These are phyloP conservation scores for Pseudolaguvia tuberculata DNA, from an alignment of 2,113 vertebrate genomes.

Conservation along the genomic window DNA sequence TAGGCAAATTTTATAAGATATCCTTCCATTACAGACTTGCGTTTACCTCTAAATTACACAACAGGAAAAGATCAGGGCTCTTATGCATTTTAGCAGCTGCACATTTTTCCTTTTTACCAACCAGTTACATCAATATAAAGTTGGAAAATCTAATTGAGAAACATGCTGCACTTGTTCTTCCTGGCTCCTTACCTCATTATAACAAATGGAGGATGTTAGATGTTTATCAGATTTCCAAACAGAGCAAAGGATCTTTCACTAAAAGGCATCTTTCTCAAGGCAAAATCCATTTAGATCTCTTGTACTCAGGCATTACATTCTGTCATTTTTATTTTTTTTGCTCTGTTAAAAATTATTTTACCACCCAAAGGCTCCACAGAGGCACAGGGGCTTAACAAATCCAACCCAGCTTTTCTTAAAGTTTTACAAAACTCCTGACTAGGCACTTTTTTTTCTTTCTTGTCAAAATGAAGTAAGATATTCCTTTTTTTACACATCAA, in stretches of 20 bases:
- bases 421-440: constrained; percentile 29
- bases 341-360: constrained; percentile 45
- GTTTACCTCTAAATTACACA: constrained; percentile 46
- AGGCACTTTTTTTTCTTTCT: constrained; percentile 33
- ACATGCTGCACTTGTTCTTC: constrained; percentile 42
- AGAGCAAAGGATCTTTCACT: constrained; percentile 45
- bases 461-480: constrained; percentile 49
- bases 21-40: constrained; percentile 45
- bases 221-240: constrained; percentile 57
- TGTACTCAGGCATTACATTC: constrained; percentile 44
- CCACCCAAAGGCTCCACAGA: constrained; percentile 39
- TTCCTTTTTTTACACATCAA: constrained; percentile 48
- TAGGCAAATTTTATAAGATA: constrained; percentile 32
- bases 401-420: constrained; percentile 40
- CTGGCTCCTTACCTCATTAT: constrained; percentile 47
- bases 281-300: constrained; percentile 54
- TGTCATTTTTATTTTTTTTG: constrained; percentile 37
- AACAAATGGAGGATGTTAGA: constrained; percentile 51
- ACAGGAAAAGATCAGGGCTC: constrained; percentile 39
- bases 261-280: constrained; percentile 49
- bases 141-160: constrained; percentile 53
- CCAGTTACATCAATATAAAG: constrained; percentile 50
- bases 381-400: constrained; percentile 35
- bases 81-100: constrained; percentile 44
- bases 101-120: constrained; percentile 44